Evolutionary conservation across 2,797 vertebrate species (phyloP).

Genomic region (Salmo trutta): DNA sequence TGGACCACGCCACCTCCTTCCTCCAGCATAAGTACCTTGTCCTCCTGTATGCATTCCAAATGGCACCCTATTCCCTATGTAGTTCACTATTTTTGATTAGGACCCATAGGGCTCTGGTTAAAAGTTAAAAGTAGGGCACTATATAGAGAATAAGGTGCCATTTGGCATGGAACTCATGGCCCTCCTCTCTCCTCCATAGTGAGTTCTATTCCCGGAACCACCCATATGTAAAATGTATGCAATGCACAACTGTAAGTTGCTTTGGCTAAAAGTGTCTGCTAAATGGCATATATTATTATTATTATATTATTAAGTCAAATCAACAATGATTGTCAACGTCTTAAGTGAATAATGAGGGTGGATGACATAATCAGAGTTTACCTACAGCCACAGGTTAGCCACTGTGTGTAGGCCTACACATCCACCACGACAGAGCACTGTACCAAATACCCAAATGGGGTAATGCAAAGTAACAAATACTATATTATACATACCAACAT

Average conservation of each 20-base stretch:
- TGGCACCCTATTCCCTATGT: too few species aligned
- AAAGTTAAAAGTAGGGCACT: too few species aligned
- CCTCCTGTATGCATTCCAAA: background rate
- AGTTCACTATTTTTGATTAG: too few species aligned
- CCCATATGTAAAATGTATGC: background rate
- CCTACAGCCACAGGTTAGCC: background rate
- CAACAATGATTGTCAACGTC: constrained; percentile 14
- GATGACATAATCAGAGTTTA: background rate
- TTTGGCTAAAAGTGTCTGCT: too few species aligned
- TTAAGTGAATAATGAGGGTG: background rate
- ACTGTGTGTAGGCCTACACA: background rate
- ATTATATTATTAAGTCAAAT: background rate
- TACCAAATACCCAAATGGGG: background rate
- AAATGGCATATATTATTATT: too few species aligned
- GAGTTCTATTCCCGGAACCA: too few species aligned
- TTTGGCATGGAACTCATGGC: background rate
- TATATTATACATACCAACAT: background rate
- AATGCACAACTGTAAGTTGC: too few species aligned
- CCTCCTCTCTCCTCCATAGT: background rate
- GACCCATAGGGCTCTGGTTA: too few species aligned
- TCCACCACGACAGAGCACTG: background rate
- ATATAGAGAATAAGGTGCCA: too few species aligned
- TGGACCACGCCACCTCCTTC: background rate
- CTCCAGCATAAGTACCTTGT: background rate
- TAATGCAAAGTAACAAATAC: too few species aligned